Evolutionary conservation across 2,113 vertebrate species (phyloP).

Genomic region (Leucosticte australis): DNA sequence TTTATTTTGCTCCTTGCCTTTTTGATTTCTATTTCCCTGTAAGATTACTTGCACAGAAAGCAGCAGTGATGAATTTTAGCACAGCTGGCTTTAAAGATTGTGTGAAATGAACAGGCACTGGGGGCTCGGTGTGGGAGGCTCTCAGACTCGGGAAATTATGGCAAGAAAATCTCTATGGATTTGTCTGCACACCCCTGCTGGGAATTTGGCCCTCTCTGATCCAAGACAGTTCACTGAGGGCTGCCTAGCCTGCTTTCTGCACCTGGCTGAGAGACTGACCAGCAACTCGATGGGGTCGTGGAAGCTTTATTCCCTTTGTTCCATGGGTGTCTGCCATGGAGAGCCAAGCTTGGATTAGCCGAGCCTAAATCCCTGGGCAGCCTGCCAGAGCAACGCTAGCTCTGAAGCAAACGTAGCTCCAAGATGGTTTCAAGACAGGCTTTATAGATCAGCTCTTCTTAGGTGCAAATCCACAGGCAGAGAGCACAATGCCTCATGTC

Average conservation of each 20-base stretch:
- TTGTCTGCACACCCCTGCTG: background rate
- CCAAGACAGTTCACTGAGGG: background rate
- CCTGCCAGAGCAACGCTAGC: conserved; percentile 51
- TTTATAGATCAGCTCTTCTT: conserved; percentile 30
- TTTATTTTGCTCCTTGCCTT: background rate
- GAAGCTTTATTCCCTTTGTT: conserved; percentile 70
- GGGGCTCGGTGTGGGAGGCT: rapidly evolving
- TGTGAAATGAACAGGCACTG: background rate
- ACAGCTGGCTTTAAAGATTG: background rate
- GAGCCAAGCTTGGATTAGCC: conserved; percentile 60
- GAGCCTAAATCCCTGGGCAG: conserved; percentile 67
- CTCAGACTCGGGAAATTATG: background rate
- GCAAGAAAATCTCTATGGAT: conserved; percentile 16
- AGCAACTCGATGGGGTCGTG: background rate
- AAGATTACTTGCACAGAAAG: background rate
- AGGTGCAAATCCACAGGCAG: conserved; percentile 1
- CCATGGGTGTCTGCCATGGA: conserved; percentile 50
- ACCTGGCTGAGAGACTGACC: conserved; percentile 64
- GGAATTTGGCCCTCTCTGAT: background rate
- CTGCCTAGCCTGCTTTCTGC: conserved; percentile 40
- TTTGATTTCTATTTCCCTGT: background rate
- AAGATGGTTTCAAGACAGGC: conserved; percentile 32
- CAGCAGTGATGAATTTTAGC: background rate
- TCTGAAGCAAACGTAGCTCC: conserved; percentile 18
- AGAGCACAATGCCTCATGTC: conserved; percentile 2